Conservation (phyloP, 2,797 vertebrate species). For the Heteromormyrus szaboi region DNA sequence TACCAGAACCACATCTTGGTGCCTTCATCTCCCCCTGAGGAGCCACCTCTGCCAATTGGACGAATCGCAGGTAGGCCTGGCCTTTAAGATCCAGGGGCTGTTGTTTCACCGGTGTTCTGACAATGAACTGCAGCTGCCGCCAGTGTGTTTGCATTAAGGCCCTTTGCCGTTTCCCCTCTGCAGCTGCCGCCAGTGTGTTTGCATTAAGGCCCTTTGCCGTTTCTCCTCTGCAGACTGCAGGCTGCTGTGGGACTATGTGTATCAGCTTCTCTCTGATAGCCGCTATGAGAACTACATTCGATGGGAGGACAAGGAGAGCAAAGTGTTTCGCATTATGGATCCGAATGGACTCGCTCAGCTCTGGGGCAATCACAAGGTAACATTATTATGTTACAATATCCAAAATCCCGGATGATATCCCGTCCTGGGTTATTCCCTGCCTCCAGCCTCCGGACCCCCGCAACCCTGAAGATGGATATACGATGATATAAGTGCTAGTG, state of each 20-base stretch:
- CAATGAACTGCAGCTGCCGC: background rate
- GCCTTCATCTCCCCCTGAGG: conserved; percentile 82
- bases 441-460: background rate
- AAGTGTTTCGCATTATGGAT: conserved; percentile 98
- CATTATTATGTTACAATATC: background rate
- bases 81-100: background rate
- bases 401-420: background rate
- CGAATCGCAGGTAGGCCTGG: conserved; percentile 81
- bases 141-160: background rate
- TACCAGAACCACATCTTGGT: conserved; percentile 93
- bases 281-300: conserved; percentile 98
- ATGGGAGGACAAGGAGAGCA: conserved; percentile 93
- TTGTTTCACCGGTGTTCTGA: background rate
- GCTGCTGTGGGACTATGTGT: conserved; percentile 97
- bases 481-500: background rate
- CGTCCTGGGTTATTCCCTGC: background rate
- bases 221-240: conserved; percentile 74
- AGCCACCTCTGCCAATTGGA: conserved; percentile 83
- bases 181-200: background rate
- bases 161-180: background rate
- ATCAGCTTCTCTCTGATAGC: conserved; percentile 95
- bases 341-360: conserved; percentile 94
- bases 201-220: background rate
- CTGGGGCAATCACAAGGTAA: conserved; percentile 98
- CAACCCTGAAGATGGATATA: background rate